Conservation (phyloP, 2,888 invertebrate genomes). For the Unio delphinus region DNA sequence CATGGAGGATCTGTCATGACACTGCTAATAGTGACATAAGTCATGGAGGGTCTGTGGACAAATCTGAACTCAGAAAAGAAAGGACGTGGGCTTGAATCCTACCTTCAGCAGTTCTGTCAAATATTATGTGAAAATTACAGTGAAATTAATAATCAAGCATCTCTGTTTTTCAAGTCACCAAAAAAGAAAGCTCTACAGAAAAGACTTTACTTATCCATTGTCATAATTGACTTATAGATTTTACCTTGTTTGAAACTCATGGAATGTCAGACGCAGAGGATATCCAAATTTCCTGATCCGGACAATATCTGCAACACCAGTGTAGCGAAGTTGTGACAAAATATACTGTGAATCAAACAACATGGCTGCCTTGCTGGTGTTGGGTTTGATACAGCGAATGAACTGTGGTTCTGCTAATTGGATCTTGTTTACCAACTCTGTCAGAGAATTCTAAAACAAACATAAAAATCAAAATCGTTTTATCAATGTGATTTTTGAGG, state of each 20-base stretch:
- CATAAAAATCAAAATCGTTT: conserved; percentile 6
- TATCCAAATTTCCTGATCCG: conserved; percentile 62
- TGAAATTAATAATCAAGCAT: too few relatives aligned
- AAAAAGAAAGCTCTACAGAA: too few relatives aligned
- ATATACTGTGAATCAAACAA: conserved; percentile 54
- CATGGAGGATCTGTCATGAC: too few relatives aligned
- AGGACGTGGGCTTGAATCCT: too few relatives aligned
- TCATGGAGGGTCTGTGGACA: too few relatives aligned
- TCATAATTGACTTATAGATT: neutral
- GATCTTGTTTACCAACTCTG: conserved; percentile 57
- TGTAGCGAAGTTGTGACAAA: conserved; percentile 61
- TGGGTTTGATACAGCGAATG: conserved; percentile 66
- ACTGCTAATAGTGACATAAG: too few relatives aligned
- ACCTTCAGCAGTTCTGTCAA: too few relatives aligned
- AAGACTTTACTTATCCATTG: too few relatives aligned
- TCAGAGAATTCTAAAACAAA: conserved; percentile 60
- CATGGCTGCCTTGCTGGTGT: conserved; percentile 48
- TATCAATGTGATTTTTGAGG: neutral
- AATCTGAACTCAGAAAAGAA: too few relatives aligned
- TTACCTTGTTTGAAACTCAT: conserved; percentile 57
- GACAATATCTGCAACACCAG: conserved; percentile 63
- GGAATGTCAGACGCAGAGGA: conserved; percentile 50
- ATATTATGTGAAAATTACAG: too few relatives aligned
- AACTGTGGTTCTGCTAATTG: conserved; percentile 58
- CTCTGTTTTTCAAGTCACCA: too few relatives aligned